These are phyloP conservation scores for Heteromormyrus szaboi DNA, from an alignment of 2,797 vertebrate genomes.

Conservation along the genomic window DNA sequence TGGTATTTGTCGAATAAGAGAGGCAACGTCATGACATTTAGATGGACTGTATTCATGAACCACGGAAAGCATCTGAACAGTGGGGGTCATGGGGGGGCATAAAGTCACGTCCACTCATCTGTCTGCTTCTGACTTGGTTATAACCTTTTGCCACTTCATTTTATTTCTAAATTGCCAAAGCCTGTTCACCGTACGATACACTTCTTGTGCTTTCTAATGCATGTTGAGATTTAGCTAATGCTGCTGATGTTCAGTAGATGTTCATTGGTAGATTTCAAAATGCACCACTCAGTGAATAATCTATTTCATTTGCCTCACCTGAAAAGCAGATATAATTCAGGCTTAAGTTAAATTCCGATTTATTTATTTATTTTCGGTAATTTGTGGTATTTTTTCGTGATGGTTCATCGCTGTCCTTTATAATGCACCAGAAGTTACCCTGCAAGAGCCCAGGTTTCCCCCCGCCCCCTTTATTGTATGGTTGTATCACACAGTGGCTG, in stretches of 20 bases:
- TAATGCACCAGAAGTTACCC: neutral
- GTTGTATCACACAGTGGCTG: neutral
- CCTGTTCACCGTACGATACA: neutral
- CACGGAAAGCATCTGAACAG: neutral
- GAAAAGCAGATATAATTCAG: neutral
- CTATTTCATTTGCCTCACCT: neutral
- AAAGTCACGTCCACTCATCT: neutral
- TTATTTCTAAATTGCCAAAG: neutral
- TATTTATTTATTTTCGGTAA: neutral
- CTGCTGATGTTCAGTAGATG: neutral
- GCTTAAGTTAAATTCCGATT: neutral
- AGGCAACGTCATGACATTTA: neutral
- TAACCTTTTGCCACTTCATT: neutral
- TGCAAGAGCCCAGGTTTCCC: neutral
- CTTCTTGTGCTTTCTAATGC: neutral
- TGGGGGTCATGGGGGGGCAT: neutral
- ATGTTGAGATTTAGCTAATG: neutral
- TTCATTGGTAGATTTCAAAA: neutral
- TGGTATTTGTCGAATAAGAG: neutral
- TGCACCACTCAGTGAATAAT: neutral
- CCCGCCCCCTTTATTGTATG: neutral
- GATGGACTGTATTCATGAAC: neutral
- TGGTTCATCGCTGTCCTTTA: neutral
- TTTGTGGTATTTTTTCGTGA: neutral
- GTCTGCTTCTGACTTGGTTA: neutral